phyloP scores from a whole-genome alignment of 1,140 invertebrate genomes.

The Papilio polyxenes region DNA sequence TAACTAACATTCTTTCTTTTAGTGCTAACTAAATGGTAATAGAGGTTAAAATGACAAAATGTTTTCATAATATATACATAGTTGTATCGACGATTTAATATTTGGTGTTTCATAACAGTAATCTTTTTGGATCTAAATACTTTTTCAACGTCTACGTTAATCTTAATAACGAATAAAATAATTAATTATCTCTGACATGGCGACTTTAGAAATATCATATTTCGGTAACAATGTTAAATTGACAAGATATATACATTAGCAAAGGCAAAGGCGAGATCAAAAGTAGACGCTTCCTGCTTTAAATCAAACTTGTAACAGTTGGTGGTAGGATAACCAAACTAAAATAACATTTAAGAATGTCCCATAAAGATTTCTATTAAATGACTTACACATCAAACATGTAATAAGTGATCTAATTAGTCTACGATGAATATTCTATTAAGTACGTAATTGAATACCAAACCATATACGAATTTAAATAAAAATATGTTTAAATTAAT shows the following conservation, averaged over 20 bases:
- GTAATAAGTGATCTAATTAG: no score
- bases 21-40: no score
- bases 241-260: conserved; percentile 35
- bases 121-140: not conserved
- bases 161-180: conserved; percentile 12
- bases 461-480: no score
- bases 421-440: no score
- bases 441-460: no score
- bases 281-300: conserved; percentile 55
- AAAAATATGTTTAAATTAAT: no score
- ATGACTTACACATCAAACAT: no score
- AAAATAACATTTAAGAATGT: not conserved
- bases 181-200: not conserved
- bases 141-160: conserved; percentile 20
- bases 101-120: not conserved
- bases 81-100: no score
- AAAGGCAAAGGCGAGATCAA: conserved; percentile 46
- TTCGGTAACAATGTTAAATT: conserved; percentile 41
- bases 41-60: no score
- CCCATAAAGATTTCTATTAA: not conserved
- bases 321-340: not conserved
- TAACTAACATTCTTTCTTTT: no score
- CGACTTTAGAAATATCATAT: conserved; percentile 39
- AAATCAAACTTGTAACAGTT: conserved; percentile 53
- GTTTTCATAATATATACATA: no score